Evolutionary conservation across 2,888 invertebrate genomes (phyloP).

Genomic region (Chirona hameri): DNA sequence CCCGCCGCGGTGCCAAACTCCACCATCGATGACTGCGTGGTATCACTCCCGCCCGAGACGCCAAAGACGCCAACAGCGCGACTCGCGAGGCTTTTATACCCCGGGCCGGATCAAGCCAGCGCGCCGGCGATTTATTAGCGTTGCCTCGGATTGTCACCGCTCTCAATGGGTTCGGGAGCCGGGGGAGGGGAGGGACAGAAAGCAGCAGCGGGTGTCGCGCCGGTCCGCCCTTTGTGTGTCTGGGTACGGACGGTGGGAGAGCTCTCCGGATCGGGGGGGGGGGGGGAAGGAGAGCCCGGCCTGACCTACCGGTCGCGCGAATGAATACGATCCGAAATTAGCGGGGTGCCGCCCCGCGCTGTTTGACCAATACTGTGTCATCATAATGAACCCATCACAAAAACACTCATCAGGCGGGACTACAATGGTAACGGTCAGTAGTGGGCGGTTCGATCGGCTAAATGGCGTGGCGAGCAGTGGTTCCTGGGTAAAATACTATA

Average conservation of each 20-base stretch:
- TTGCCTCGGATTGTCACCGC: not conserved
- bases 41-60: too few relatives aligned
- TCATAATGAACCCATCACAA: not conserved
- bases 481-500: too few relatives aligned
- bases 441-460: not conserved
- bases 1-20: too few relatives aligned
- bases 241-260: not conserved
- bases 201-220: not conserved
- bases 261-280: not conserved
- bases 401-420: not conserved
- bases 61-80: too few relatives aligned
- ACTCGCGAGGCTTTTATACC: not conserved
- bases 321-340: not conserved
- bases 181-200: not conserved
- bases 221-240: not conserved
- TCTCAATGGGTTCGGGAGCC: not conserved
- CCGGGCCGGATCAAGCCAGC: not conserved
- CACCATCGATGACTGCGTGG: too few relatives aligned
- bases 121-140: not conserved
- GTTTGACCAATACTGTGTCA: too few relatives aligned
- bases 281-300: too few relatives aligned
- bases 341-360: too few relatives aligned
- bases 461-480: not conserved
- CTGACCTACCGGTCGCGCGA: too few relatives aligned
- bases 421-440: not conserved